Base-by-base conservation (phyloP, 2,113 vertebrate species). In the Corydoras maculifer region DNA sequence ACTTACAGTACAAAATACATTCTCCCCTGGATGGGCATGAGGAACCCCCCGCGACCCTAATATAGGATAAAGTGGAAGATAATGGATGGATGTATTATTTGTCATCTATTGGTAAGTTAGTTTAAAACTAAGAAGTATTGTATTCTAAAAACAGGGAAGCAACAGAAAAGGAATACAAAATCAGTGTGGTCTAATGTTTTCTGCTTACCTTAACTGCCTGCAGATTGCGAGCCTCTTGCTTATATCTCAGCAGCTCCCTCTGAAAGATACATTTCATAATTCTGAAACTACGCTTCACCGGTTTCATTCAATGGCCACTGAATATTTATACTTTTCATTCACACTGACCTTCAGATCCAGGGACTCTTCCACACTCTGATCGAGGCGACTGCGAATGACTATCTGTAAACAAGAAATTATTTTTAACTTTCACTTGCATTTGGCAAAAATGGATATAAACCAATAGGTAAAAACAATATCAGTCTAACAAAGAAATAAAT, bases 161-260 rank as follows among this genome's bases (percentile, higher is more conserved):
- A 43, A 43, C 51, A 9, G 3, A 74, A 49, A 35, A 59, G 53
- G 3, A 14, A 9, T 43, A 8, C 15, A 61, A 7, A 32, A 2
- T 12, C 14, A 9, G 29, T 62, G 18, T 9, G 25, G 5, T 15
- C 12, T 32, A 67, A 64, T 5, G 15, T 11, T 31, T 43, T n/a
- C 58, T 29, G 18, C 86, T 93, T 86, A 99, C 96, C 94, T 97
- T 98, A 79, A 98, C 91, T 65, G 93, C 96, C 83, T 97, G 96
- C n/a, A 98, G 88, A 83, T 93, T 96, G 70, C 94, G 91, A 60
- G 90, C 88, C 80, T 99, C 95, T 78, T 97, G 95, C 82, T 98
- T 98, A 87, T 90, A 94, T 78, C 93, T 94, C 84, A 94, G 78
- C 61, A 99, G 86, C 77, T 98, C 96, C 81, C 95, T 94, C 96